Base-by-base conservation (phyloP, 1,140 invertebrate species). In the Hyles vespertilio region DNA sequence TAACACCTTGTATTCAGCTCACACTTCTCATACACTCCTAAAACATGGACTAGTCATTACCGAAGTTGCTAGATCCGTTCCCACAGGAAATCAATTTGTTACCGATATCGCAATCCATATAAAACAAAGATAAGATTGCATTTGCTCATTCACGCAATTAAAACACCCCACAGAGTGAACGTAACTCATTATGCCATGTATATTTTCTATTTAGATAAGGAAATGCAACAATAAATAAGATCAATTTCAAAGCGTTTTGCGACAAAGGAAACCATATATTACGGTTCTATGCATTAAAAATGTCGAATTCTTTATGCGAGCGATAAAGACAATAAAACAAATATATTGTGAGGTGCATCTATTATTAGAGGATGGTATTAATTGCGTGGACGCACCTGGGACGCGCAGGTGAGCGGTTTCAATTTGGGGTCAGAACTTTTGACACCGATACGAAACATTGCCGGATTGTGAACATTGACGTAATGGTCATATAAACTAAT, bases 381-480 rank as follows among this genome's bases (percentile, higher is more conserved):
- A 86, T 86, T 87, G 84, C 81, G 70, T 61, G 51, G 5, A 54
- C 77, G 79, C 84, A 87, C 84, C 81, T 87, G 84, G 84, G 77
- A 61, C 66, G 59, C 64, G 81, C 84, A 87, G 84, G 81, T 87
- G 84, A 79, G 34, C 71, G 61, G 56, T 69, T 69, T 57, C 69
- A 77, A 74, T 86, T 86, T 86, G 77, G 83, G 83, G 81, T 84
- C 83, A 81, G 72, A 69, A 65, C 67, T 73, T 79, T 77, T 77
- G 78, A 80, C 76, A 78, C 68, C 70, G 65, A 59, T 49, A 61
- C 67, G 71, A 75, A 63, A 67, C 58, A 67, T 52, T 56, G 61
- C 59, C 62, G 67, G 71, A 78, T 79, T 73, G 76, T 81, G 80
- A 68, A 74, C 79, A 85, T 57, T 69, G 74, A 74, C 60, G 70